A percentile compares a stretch with the other conserved stretches of the same genome.
Evolutionary conservation across 2,797 vertebrate species (phyloP).

Genomic region (Helicolenus hilgendorfi): DNA sequence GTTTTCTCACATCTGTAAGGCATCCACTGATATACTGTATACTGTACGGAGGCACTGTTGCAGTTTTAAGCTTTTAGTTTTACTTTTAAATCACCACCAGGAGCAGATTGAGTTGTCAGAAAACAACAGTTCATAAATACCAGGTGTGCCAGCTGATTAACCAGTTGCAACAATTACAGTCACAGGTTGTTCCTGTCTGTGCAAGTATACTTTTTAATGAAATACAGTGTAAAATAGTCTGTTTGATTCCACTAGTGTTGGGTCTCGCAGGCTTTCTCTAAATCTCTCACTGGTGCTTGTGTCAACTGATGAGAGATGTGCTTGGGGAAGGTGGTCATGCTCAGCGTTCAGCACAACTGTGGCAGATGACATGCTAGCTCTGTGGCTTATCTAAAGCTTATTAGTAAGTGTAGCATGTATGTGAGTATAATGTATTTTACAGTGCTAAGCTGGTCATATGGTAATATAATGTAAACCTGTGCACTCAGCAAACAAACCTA

Average conservation of each 20-base stretch:
- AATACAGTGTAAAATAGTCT: neutral
- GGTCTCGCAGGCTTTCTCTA: neutral
- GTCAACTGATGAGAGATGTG: neutral
- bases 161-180: neutral
- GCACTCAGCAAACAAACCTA: neutral
- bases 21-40: neutral
- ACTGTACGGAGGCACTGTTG: neutral
- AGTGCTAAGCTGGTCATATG: neutral
- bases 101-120: neutral
- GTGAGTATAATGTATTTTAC: neutral
- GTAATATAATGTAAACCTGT: neutral
- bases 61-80: neutral
- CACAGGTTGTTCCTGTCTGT: neutral
- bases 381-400: neutral
- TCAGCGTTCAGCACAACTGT: neutral
- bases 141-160: neutral
- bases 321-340: neutral
- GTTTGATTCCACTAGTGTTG: neutral
- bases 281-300: neutral
- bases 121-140: neutral
- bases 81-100: neutral
- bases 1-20: neutral
- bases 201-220: neutral
- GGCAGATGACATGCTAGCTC: neutral
- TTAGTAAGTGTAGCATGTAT: neutral